Evolutionary conservation across 2,113 vertebrate genomes (phyloP), one percentile per base, ranked within the genome.

Genomic region (Vidua macroura): DNA sequence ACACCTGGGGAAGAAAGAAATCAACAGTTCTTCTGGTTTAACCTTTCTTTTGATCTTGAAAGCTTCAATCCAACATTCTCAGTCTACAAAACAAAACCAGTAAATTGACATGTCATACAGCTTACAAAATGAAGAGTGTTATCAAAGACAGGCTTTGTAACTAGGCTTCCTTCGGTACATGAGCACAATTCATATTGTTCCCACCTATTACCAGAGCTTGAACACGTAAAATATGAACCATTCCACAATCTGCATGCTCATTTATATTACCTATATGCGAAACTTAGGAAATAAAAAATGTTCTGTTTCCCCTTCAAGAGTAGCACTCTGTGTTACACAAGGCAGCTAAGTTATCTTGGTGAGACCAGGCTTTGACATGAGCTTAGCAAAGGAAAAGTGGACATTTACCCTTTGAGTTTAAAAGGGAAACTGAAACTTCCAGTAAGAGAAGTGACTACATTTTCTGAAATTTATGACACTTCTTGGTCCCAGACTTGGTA

Each of bases 11-110:
- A 27, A 46, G 90, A 69, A 67, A 88, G 58, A 75, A 86, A 92
- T 63, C 83, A 84, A 83, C 44, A 62, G 66, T 91, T 92, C 77
- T 89, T 87, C 81, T 77, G 55, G 63, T 95, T 94, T 97, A 95
- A 97, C 97, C 96, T 97, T 96, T 93, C 23, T 86, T 94, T 93
- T 97, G 92, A 95, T 96, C 96, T 97, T 97, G 96, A 96, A 96
- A 69, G 94, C 87, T 96, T 91, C 96, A 88, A 93, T 96, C 68
- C 94, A 95, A 88, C 93, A 53, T 92, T 88, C 92, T 90, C 41
- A 58, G 87, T 30, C 92, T 92, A 90, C 88, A 86, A 87, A 96
- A 96, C 89, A 90, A 88, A 93, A 93, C 80, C 72, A 92, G 95
- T 82, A 97, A 97, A 97, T 97, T 96, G 95, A 96, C 95, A 94